These are phyloP conservation scores for Shinisaurus crocodilurus DNA, from an alignment of 2,113 vertebrate species.

Conservation along the genomic window DNA sequence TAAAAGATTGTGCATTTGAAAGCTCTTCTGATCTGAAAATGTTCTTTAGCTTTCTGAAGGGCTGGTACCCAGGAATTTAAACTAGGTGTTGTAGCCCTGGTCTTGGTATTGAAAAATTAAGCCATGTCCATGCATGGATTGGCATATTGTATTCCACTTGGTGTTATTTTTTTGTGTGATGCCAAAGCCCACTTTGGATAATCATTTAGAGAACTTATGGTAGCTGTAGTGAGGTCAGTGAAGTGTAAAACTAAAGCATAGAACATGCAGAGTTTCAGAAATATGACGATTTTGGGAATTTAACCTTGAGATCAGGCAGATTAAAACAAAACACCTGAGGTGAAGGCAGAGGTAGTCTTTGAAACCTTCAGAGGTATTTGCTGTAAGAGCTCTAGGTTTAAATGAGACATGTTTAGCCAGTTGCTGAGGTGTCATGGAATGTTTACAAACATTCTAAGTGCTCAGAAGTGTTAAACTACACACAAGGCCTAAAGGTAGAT, in stretches of 20 bases:
- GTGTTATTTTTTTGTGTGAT: background rate
- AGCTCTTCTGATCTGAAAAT: background rate
- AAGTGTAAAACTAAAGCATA: background rate
- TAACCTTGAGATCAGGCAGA: background rate
- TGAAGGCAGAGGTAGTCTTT: background rate
- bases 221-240: background rate
- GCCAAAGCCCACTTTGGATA: background rate
- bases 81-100: background rate
- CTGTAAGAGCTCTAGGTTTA: background rate
- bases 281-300: background rate
- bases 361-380: background rate
- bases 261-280: background rate
- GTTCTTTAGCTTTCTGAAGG: background rate
- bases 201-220: background rate
- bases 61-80: background rate
- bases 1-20: background rate
- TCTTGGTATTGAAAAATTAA: background rate
- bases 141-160: background rate
- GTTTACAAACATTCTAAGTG: background rate
- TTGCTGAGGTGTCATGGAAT: background rate
- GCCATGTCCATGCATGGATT: background rate
- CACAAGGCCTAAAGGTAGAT: background rate
- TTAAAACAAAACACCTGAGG: background rate
- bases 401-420: background rate
- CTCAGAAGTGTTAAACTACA: background rate